These are phyloP conservation scores for Pomatostomus ruficeps DNA, from an alignment of 2,113 vertebrate species.

Conservation along the genomic window DNA sequence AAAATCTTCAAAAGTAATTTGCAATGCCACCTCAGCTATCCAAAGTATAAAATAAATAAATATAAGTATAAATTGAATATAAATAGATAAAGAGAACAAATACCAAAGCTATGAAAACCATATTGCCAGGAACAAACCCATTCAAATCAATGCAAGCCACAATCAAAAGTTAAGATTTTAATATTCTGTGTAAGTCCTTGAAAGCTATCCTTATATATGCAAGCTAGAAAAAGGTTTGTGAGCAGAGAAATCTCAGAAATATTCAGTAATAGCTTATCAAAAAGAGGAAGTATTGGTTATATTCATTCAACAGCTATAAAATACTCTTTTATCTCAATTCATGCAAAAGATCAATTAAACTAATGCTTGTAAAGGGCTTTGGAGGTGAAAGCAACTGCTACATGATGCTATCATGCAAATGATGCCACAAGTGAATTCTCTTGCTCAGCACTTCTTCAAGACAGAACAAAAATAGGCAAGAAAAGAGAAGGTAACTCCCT, in stretches of 20 bases:
- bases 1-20: not conserved
- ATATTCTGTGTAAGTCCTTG: not conserved
- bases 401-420: not conserved
- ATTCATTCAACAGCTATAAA: not conserved
- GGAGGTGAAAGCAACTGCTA: not conserved
- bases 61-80: too few species aligned
- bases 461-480: not conserved
- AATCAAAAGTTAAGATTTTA: not conserved
- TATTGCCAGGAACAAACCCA: not conserved
- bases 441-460: not conserved
- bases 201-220: not conserved
- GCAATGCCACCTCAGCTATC: not conserved
- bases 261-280: not conserved
- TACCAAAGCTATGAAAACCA: not conserved
- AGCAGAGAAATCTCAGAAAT: not conserved
- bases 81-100: not conserved
- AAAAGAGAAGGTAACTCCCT: not conserved
- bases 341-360: not conserved
- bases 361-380: not conserved
- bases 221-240: not conserved
- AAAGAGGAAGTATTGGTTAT: not conserved
- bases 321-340: not conserved
- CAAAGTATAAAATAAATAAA: too few species aligned
- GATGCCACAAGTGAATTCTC: not conserved
- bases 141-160: not conserved